A percentile compares a stretch with the other conserved stretches of the same genome.
These are phyloP conservation scores for Eurystomus glaucurus DNA, from an alignment of 2,797 vertebrate genomes.

Conservation along the genomic window DNA sequence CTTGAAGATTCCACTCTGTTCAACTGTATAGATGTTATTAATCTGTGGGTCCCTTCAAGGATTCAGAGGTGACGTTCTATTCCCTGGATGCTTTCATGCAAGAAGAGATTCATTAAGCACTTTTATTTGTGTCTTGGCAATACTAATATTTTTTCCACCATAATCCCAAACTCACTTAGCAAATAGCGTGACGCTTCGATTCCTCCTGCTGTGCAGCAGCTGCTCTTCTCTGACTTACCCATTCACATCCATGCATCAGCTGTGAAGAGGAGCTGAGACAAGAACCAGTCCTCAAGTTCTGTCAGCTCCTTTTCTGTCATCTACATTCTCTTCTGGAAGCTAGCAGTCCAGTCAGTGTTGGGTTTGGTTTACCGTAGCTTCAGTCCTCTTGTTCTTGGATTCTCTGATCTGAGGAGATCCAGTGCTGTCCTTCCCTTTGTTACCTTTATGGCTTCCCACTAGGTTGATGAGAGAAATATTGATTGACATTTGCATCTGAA, in stretches of 20 bases:
- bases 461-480: neutral
- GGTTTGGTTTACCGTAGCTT: neutral
- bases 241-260: neutral
- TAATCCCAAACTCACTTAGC: neutral
- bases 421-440: neutral
- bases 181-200: neutral
- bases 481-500: neutral
- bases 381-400: neutral
- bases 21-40: neutral
- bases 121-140: neutral
- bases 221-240: neutral
- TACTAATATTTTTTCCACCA: neutral
- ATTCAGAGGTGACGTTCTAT: neutral
- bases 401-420: neutral
- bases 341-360: neutral
- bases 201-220: neutral
- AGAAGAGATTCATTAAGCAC: neutral
- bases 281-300: neutral
- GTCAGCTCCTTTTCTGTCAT: neutral
- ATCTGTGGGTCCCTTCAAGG: neutral
- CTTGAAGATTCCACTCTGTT: neutral
- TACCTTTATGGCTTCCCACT: neutral
- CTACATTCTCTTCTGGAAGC: neutral
- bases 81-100: neutral
- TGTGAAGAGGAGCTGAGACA: neutral